Conservation (phyloP, 2,888 invertebrate species). For the Scelioninae gen. 1 region DNA sequence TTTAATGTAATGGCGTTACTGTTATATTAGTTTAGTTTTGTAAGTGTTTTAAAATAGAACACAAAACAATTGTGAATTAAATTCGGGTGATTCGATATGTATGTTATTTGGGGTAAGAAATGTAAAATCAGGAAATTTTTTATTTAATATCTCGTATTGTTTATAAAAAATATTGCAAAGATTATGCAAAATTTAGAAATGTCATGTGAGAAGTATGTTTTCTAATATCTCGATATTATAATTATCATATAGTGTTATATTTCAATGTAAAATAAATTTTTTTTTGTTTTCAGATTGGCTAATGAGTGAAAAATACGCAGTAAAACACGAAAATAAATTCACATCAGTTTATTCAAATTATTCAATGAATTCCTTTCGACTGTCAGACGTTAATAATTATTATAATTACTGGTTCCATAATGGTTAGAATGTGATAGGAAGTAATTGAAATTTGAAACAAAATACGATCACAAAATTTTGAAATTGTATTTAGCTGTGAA, state of each 20-base stretch:
- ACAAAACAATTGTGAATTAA: not conserved
- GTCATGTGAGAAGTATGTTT: too few species aligned
- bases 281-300: constrained; percentile 68
- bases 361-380: constrained; percentile 63
- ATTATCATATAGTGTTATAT: too few species aligned
- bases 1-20: not conserved
- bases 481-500: too few species aligned
- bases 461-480: not conserved
- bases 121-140: constrained; percentile 13
- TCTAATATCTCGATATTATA: too few species aligned
- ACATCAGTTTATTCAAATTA: constrained; percentile 75
- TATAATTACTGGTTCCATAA: constrained; percentile 68
- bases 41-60: constrained; percentile 1
- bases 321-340: constrained; percentile 69
- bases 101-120: constrained; percentile 41
- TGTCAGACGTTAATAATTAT: constrained; percentile 49
- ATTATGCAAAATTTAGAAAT: too few species aligned
- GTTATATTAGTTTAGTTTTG: constrained; percentile 2
- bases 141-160: not conserved
- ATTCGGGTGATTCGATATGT: constrained; percentile 4
- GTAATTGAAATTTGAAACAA: not conserved
- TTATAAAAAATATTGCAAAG: too few species aligned
- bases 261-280: not conserved
- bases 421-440: constrained; percentile 51
- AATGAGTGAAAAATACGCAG: constrained; percentile 66